phyloP scores from a whole-genome alignment of 2,797 vertebrate genomes.

The Champsocephalus esox region DNA sequence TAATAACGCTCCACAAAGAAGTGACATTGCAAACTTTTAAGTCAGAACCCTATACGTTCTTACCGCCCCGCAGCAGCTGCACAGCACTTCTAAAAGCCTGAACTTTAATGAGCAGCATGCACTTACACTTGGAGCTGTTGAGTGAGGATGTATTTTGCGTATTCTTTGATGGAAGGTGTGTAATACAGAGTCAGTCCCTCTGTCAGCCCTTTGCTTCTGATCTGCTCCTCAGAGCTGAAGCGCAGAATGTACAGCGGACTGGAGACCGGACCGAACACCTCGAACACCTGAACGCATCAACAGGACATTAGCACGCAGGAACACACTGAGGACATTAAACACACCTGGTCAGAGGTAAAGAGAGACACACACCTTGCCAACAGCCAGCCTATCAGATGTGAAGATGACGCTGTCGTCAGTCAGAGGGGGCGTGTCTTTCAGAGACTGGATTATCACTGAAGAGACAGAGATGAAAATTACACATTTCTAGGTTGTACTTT shows the following conservation, averaged over 20 bases:
- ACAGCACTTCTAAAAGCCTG: too few species aligned
- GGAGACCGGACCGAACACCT: slow-evolving; percentile 93
- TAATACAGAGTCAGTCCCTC: slow-evolving; percentile 88
- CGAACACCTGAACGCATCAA: slow-evolving; percentile 88
- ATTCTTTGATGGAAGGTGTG: slow-evolving; percentile 89
- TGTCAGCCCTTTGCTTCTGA: slow-evolving; percentile 85
- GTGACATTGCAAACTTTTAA: too few species aligned
- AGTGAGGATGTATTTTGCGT: slow-evolving; percentile 92
- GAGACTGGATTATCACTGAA: slow-evolving; percentile 93
- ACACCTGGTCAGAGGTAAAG: too few species aligned
- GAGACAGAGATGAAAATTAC: slow-evolving; percentile 7
- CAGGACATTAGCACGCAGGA: background rate
- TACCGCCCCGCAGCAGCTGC: too few species aligned
- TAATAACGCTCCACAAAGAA: too few species aligned
- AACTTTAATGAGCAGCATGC: background rate
- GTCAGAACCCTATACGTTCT: too few species aligned
- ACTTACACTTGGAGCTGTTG: slow-evolving; percentile 90
- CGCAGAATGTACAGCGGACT: slow-evolving; percentile 92
- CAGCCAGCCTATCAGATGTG: slow-evolving; percentile 84
- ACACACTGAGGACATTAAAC: background rate
- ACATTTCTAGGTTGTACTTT: too few species aligned
- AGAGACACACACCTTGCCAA: slow-evolving; percentile 87
- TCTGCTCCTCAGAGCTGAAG: slow-evolving; percentile 89
- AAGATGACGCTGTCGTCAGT: slow-evolving; percentile 95
- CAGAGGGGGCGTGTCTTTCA: slow-evolving; percentile 88